Conservation (phyloP, 2,888 invertebrate genomes). For the Mactromeris polynyma region DNA sequence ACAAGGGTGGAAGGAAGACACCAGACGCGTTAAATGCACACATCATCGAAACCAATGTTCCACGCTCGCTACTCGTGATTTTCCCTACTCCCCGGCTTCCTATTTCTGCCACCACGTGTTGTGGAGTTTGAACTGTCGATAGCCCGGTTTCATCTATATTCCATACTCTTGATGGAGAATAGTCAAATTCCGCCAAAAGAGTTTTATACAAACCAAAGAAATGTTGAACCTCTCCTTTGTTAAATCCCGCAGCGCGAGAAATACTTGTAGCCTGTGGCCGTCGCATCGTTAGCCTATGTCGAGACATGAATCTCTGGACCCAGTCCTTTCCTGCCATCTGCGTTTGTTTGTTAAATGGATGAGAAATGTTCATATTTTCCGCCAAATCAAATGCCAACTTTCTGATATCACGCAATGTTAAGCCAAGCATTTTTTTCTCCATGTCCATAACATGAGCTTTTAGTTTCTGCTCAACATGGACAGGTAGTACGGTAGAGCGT, state of each 20-base stretch:
- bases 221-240: conserved; percentile 29
- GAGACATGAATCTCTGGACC: not conserved
- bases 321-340: not conserved
- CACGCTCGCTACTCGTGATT: conserved; percentile 49
- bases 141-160: conserved; percentile 41
- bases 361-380: not conserved
- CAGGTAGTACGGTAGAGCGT: not conserved
- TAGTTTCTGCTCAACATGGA: not conserved
- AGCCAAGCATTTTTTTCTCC: not conserved
- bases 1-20: conserved; percentile 70
- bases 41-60: conserved; percentile 58
- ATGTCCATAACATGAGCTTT: not conserved
- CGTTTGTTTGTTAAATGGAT: not conserved
- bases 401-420: not conserved
- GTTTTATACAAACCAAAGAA: conserved; percentile 30
- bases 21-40: conserved; percentile 70
- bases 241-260: conserved; percentile 29
- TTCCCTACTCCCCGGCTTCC: conserved; percentile 25
- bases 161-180: conserved; percentile 31
- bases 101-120: conserved; percentile 27
- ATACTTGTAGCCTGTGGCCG: conserved; percentile 17
- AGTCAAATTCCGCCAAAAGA: not conserved
- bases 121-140: conserved; percentile 40
- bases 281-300: not conserved
- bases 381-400: not conserved